Evolutionary conservation across 1,140 invertebrate genomes (phyloP), one percentile per base, ranked within the genome.

Genomic region (Mizuhopecten yessoensis): DNA sequence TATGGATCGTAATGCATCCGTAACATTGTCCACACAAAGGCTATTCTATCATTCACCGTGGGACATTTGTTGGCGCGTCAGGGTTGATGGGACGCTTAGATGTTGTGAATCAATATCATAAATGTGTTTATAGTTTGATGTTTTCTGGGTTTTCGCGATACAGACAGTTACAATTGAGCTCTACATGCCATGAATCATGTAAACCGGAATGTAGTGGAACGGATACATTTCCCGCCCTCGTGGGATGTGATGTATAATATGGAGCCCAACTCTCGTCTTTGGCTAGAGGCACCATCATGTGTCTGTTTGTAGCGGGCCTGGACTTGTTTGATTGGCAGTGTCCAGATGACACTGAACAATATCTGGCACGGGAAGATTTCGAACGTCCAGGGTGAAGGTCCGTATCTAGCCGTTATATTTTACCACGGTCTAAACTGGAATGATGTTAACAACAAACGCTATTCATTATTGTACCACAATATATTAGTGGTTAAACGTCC

Each of bases 21-120:
- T 75, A 75, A 75, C 57, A n/a, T n/a, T 75, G 57, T 75, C 57
- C 57, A 75, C n/a, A 75, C 57, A 75, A 75, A 75, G 57, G 57
- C 57, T 75, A 75, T 75, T 75, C 23, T 75, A 75, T n/a, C 57
- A 75, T 75, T 75, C 57, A 75, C 57, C n/a, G 57, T n/a, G 57
- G 57, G 57, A 75, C 57, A 75, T 75, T 9, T 75, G 23, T 75
- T 75, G 17, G 23, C 57, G 57, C 57, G 57, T 75, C 57, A 75
- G 17, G 57, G 57, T 75, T 75, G 57, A 75, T 75, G 29, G 57
- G 23, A 75, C 29, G 57, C 57, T 75, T 75, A 75, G 23, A 75
- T 75, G 57, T 75, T 75, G 57, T 75, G n/a, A 75, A 75, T 75
- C 57, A 75, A 75, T 75, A 75, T 75, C 57, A 75, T 75, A 29